Conservation (phyloP, 37 sponge, comb jelly and placozoan species). For the Beroe ovata region DNA sequence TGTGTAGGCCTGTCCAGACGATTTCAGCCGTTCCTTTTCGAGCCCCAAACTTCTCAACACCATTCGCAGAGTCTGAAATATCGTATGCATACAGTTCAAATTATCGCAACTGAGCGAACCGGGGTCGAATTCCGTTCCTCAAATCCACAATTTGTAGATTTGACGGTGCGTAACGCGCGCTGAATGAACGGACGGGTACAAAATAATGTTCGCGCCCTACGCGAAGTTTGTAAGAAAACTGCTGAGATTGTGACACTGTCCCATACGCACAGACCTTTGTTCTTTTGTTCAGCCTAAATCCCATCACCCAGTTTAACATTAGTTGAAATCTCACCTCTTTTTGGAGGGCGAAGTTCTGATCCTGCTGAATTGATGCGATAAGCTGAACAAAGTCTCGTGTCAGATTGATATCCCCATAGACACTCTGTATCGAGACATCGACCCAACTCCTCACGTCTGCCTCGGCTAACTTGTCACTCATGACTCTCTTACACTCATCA, state of each 20-base stretch:
- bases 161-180: no score
- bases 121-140: no score
- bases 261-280: no score
- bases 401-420: neutral
- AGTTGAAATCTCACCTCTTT: neutral
- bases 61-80: neutral
- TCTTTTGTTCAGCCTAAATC: no score
- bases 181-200: no score
- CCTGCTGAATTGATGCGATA: neutral
- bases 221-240: no score
- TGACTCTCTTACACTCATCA: neutral
- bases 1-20: neutral
- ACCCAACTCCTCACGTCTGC: neutral
- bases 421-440: neutral
- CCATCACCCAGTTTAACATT: no score
- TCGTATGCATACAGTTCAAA: no score
- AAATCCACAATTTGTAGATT: no score
- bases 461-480: neutral
- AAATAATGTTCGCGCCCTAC: no score
- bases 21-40: neutral
- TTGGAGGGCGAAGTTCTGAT: neutral
- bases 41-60: neutral
- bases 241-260: no score
- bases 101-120: no score
- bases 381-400: conserved; percentile 31